Evolutionary conservation across 2,797 vertebrate genomes (phyloP), one percentile per base, ranked within the genome.

Genomic region (Crocidura indochinensis): DNA sequence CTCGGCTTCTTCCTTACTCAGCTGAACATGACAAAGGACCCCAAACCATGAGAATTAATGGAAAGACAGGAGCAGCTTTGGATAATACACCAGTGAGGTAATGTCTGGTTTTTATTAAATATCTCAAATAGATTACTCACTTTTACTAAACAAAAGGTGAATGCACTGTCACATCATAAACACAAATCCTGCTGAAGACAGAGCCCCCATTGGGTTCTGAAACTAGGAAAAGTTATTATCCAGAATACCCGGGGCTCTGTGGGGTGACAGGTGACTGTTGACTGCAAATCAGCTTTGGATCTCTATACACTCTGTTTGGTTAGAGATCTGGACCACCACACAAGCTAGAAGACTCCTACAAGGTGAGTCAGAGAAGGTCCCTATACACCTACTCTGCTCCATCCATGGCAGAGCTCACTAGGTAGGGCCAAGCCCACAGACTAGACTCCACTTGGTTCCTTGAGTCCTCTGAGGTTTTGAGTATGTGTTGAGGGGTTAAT

Each of bases 71-170:
- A 91, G 64, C 27, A 46, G 86, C 67, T 75, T 64, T 77, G 92
- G 91, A 87, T 95, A 96, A 90, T 88, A 95, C 76, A 91, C 92
- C 78, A 87, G 89, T 96, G 96, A 96, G 91, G 96, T 95, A 93
- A 96, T 95, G 95, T 96, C 95, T 96, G 91, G 87, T 47, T 95
- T 95, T 69, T 56, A 84, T 93, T 92, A 90, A 96, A 84, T 90
- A 94, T 90, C 87, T 84, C 82, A 84, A 84, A 75, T 87, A 94
- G 89, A 96, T 96, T 96, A 94, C 93, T 94, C 93, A 92, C 31
- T 93, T 89, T 69, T 53, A 56, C 73, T 87, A 92, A 95, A 94
- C 92, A 92, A 94, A 89, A 87, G 89, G 81, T 88, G 78, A 69
- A 95, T 92, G 88, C 44, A 49, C 20, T 76, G 29, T 76, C 29